phyloP scores from a whole-genome alignment of 2,797 vertebrate species.

The Scleropages formosus region DNA sequence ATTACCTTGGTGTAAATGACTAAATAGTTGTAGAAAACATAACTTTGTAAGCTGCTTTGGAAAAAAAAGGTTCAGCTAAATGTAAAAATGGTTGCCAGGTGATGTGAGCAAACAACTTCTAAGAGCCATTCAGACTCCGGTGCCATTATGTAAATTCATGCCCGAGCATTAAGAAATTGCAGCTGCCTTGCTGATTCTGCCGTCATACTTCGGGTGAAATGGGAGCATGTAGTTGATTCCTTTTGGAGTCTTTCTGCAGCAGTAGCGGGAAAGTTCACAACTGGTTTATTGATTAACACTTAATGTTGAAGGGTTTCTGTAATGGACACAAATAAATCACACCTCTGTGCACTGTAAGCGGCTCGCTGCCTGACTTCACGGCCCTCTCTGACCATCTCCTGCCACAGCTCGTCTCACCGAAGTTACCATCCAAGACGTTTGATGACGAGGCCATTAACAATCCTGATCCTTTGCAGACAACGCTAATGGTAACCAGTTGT shows the following conservation, averaged over 20 bases:
- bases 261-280: no score
- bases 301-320: neutral
- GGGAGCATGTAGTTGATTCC: neutral
- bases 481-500: no score
- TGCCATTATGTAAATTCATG: neutral
- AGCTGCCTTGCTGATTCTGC: no score
- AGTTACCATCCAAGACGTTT: neutral
- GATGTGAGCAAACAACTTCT: neutral
- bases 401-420: neutral
- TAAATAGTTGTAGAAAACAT: no score
- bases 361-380: neutral
- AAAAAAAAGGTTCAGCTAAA: no score
- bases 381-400: neutral
- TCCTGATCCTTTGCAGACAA: neutral
- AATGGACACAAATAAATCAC: neutral
- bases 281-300: neutral
- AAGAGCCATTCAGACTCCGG: neutral
- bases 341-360: neutral
- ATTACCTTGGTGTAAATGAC: no score
- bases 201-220: neutral
- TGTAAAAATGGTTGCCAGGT: no score
- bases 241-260: neutral
- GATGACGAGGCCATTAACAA: neutral
- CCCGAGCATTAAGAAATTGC: neutral
- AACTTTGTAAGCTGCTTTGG: no score